Base-by-base conservation (phyloP, 2,888 invertebrate genomes). In the Galerucella pusilla region DNA sequence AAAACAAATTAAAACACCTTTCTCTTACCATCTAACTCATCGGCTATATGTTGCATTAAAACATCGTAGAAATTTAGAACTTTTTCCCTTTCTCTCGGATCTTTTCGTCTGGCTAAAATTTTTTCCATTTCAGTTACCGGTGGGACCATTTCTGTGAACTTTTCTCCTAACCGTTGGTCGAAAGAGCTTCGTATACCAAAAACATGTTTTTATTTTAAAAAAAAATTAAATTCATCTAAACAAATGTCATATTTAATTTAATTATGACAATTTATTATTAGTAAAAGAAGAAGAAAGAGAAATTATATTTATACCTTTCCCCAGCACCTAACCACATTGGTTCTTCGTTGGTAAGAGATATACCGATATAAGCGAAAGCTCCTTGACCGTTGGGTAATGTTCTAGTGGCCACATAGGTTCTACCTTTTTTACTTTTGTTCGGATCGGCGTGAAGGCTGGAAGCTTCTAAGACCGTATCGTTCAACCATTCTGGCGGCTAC, bases 361-460 rank as follows among this genome's bases (percentile, higher is more conserved):
- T 83, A 20, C 88, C 88, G 2, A 89, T 83, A 75, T 88, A 89
- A 2, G 88, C 89, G 80, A 88, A 88, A 2, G 88, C 88, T 12
- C 89, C 89, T 76, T 86, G 85, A 42, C 88, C 87, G 57, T 87
- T 84, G 0, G 88, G 88, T 73, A 89, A 81, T 5, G 86, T 85
- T 74, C 88, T 83, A 7, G 89, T 88, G 4, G 89, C 89, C n/a
- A 89, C 83, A 81, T 89, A 89, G 0, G 88, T 89, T 76, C 89
- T 82, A 52, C 88, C 89, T 68, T 82, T 80, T 65, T 82, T 85
- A 16, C 85, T 84, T 4, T 77, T 76, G 4, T 76, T 71, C 3
- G 67, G 65, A 4, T 54, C 60, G 4, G 16, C 16, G 4, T 63
- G 65, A 9, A 81, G 80, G 9, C 75, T 81, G 66, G 77, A 76